Evolutionary conservation across 2,113 vertebrate species (phyloP), one percentile per base, ranked within the genome.

Genomic region (human (Homo sapiens)): DNA sequence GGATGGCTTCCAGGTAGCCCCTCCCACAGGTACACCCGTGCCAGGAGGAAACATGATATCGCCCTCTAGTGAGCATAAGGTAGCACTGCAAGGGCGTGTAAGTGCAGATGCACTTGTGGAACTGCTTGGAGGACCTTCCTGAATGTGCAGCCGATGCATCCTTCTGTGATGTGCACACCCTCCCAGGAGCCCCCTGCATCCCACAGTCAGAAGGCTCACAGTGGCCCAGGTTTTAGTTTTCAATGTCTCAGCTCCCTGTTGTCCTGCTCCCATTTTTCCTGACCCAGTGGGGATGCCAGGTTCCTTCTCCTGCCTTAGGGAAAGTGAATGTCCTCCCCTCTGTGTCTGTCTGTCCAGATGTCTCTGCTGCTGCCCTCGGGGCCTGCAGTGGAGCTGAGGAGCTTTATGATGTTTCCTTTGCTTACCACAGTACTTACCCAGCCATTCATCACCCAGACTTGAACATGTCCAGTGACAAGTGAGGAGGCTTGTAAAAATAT

Each of bases 401-500:
- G 43, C 75, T 81, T 45, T 35, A 13, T 59, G 59, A 6, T 48
- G 6, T 61, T 92, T 87, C 43, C 88, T 96, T 50, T 72, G 61
- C 92, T 90, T 35, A 35, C 43, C 27, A 35, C 0, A 0, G 20
- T n/a, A 6, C 84, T 94, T 27, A 80, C 43, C 82, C 59, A 88
- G 30, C 70, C 66, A 70, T 70, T 92, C 68, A 78, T 84, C 85
- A 81, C 90, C 72, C 50, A 45, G 45, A 50, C 75, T 76, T 79
- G 57, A 80, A 82, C 90, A 85, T 13, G 45, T 43, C 96, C 59
- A 14, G 25, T 6, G 5, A 89, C 91, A 61, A 92, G 52, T 45
- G 45, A 88, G 73, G 52, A 95, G 76, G 52, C 94, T 88, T 95
- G n/a, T 97, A 73, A 95, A 97, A 95, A 91, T 43, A 92, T 70